Percentiles rank a stretch among this genome's conserved stretches.
phyloP scores from a whole-genome alignment of 1,140 invertebrate species.

The Platyscapa corneri region DNA sequence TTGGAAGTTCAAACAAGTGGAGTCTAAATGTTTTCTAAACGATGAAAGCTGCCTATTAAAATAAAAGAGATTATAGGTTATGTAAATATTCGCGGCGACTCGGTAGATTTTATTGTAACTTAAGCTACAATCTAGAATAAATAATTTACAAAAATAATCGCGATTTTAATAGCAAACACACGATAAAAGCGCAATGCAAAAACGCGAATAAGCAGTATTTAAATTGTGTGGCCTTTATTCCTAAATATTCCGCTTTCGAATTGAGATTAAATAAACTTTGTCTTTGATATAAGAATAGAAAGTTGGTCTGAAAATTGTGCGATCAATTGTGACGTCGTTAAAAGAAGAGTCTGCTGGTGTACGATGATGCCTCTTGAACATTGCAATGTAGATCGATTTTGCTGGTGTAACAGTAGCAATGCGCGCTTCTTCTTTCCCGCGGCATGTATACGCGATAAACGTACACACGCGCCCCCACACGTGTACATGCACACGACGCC shows the following conservation, averaged over 20 bases:
- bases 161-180: not conserved
- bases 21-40: not conserved
- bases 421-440: not conserved
- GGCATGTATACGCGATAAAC: not conserved
- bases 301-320: not conserved
- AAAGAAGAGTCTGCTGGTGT: not conserved
- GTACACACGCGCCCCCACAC: not conserved
- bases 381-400: not conserved
- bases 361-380: not conserved
- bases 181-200: not conserved
- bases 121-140: not conserved
- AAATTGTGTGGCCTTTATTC: not conserved
- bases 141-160: not conserved
- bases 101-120: not conserved
- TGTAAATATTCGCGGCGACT: not conserved
- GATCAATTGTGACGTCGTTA: not conserved
- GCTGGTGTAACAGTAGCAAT: not conserved
- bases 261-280: not conserved
- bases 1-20: too few relatives aligned
- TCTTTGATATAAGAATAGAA: not conserved
- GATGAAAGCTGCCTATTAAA: not conserved
- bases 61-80: not conserved
- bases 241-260: not conserved
- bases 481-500: too few relatives aligned
- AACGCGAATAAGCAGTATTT: not conserved